These are phyloP conservation scores for Buphagus erythrorhynchus DNA, from an alignment of 2,797 vertebrate genomes.

Conservation along the genomic window DNA sequence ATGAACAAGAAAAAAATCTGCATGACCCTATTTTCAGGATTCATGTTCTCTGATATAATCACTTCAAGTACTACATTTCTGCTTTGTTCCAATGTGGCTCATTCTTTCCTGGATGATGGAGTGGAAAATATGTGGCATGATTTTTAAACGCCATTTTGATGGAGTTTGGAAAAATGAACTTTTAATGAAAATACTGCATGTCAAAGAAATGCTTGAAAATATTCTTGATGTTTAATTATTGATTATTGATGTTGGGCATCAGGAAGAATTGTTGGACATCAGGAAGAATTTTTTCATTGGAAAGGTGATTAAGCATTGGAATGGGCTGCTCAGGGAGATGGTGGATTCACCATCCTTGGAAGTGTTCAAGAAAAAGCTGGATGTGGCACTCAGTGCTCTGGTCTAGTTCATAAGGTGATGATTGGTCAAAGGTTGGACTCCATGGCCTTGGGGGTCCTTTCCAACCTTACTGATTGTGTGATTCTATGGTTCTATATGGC, in stretches of 20 bases:
- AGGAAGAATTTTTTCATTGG: background rate
- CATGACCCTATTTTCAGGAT: conserved; percentile 55
- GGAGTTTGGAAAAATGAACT: background rate
- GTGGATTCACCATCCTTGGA: background rate
- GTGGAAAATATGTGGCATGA: background rate
- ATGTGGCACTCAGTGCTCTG: background rate
- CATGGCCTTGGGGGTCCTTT: background rate
- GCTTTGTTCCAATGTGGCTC: conserved; percentile 2
- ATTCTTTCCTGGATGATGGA: conserved; percentile 7
- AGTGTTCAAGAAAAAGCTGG: background rate
- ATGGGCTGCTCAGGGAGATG: background rate
- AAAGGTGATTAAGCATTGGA: background rate
- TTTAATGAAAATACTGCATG: background rate
- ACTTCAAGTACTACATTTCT: conserved; percentile 49
- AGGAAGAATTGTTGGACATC: background rate
- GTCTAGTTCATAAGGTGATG: background rate
- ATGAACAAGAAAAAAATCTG: conserved; percentile 63
- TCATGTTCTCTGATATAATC: conserved; percentile 48
- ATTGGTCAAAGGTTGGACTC: background rate
- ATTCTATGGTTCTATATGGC: background rate
- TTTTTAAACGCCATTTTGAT: background rate
- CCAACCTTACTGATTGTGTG: background rate
- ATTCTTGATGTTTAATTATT: background rate
- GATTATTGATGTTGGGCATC: background rate
- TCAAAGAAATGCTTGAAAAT: background rate